phyloP scores from a whole-genome alignment of 1,140 invertebrate genomes.

The Drosophila teissieri region DNA sequence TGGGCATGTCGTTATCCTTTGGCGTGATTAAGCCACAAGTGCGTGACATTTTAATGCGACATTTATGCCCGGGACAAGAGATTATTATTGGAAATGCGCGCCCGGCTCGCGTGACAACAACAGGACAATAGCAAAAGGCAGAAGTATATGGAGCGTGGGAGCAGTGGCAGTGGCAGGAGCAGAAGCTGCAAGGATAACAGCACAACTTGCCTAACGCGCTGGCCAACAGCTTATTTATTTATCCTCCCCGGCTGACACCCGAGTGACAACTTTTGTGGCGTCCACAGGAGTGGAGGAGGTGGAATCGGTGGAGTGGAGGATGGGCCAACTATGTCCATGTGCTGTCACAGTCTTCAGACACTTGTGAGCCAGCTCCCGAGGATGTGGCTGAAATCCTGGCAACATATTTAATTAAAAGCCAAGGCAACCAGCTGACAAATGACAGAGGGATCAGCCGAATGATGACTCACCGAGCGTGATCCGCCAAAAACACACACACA shows the following conservation, averaged over 20 bases:
- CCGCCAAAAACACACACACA: neutral
- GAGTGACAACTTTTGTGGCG: slow-evolving; percentile 69
- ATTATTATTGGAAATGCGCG: slow-evolving; percentile 79
- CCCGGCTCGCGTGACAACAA: slow-evolving; percentile 58
- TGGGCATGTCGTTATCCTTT: slow-evolving; percentile 66
- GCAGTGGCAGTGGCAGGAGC: neutral
- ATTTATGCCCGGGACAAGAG: slow-evolving; percentile 80
- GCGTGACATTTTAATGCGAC: slow-evolving; percentile 82
- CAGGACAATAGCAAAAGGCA: slow-evolving; percentile 36
- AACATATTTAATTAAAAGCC: slow-evolving; percentile 49
- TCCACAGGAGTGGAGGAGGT: no score
- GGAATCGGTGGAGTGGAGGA: neutral
- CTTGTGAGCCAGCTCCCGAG: slow-evolving; percentile 22
- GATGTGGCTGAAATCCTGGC: slow-evolving; percentile 8
- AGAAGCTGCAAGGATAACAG: slow-evolving; percentile 29
- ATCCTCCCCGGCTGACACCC: slow-evolving; percentile 65
- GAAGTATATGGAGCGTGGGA: slow-evolving; percentile 18
- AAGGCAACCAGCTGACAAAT: slow-evolving; percentile 21
- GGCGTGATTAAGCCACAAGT: slow-evolving; percentile 81
- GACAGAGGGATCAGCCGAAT: slow-evolving; percentile 10
- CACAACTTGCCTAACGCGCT: slow-evolving; percentile 56
- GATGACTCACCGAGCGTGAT: slow-evolving; percentile 6
- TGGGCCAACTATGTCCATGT: slow-evolving; percentile 35
- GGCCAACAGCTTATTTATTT: slow-evolving; percentile 72
- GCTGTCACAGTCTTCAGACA: slow-evolving; percentile 38